These are phyloP conservation scores for Ploceus nigricollis DNA, from an alignment of 2,113 vertebrate genomes.

Conservation along the genomic window DNA sequence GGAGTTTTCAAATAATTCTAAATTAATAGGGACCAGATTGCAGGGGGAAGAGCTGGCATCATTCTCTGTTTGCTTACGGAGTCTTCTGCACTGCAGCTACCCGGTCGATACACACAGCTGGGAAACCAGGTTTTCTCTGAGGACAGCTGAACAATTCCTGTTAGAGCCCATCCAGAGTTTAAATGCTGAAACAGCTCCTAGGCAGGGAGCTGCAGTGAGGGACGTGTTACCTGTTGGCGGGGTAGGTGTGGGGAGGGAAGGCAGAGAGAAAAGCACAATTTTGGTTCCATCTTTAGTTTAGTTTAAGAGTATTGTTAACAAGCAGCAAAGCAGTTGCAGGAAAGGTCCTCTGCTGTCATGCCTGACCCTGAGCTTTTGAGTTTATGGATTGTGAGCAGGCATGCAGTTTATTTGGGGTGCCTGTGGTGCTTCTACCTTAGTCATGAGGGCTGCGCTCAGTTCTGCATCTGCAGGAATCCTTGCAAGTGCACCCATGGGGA, in stretches of 20 bases:
- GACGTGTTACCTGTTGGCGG: not conserved
- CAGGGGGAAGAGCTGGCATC: constrained; percentile 26
- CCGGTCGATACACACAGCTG: not conserved
- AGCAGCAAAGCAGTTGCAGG: not conserved
- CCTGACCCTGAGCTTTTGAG: not conserved
- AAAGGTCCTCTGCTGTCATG: not conserved
- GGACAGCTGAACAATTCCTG: not conserved
- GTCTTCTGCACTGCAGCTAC: constrained; percentile 31
- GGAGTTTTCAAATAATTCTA: constrained; percentile 61
- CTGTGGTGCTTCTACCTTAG: not conserved
- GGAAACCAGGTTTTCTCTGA: not conserved
- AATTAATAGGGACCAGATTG: constrained; percentile 62
- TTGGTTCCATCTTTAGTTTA: not conserved
- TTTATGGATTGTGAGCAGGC: not conserved
- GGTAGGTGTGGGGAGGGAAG: not conserved
- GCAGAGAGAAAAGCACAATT: not conserved
- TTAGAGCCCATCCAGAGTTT: not conserved
- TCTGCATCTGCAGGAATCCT: not conserved
- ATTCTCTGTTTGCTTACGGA: not conserved
- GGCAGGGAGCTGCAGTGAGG: not conserved
- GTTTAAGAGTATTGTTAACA: not conserved
- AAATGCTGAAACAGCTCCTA: not conserved
- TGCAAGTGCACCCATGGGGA: accelerated
- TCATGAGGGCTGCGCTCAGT: accelerated
- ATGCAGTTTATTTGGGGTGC: not conserved